Conservation (phyloP, 1,140 invertebrate genomes). For the Colletes gigas region DNA sequence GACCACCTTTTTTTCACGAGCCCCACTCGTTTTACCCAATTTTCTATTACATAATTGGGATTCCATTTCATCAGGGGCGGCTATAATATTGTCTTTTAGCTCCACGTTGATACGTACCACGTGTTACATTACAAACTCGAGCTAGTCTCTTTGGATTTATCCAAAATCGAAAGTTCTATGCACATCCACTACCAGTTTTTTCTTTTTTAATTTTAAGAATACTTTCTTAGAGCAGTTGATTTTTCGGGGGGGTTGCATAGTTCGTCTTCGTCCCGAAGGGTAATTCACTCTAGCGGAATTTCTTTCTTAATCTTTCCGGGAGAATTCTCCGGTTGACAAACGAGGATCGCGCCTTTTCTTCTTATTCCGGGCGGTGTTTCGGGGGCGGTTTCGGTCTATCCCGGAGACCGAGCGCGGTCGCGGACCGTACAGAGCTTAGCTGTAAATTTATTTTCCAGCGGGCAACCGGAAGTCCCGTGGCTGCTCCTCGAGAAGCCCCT, state of each 20-base stretch:
- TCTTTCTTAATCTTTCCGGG: slow-evolving; percentile 33
- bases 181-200: no score
- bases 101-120: no score
- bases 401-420: slow-evolving; percentile 28
- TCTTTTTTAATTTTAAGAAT: no score
- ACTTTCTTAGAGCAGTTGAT: no score
- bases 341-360: slow-evolving; percentile 49
- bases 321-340: slow-evolving; percentile 62
- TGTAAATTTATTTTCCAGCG: slow-evolving; percentile 75
- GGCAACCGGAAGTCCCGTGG: slow-evolving; percentile 63
- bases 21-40: no score
- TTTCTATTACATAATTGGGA: no score
- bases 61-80: no score
- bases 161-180: no score
- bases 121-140: no score
- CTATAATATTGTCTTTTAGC: no score
- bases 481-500: slow-evolving; percentile 47
- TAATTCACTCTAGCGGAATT: slow-evolving; percentile 47
- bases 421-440: slow-evolving; percentile 60
- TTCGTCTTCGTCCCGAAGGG: background rate
- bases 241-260: background rate
- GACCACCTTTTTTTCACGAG: no score
- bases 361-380: slow-evolving; percentile 32
- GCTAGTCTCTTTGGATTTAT: no score
- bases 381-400: background rate